Percentiles rank a stretch among this genome's conserved stretches.
phyloP scores from a whole-genome alignment of 2,797 vertebrate species.

The Ciconia nigra region DNA sequence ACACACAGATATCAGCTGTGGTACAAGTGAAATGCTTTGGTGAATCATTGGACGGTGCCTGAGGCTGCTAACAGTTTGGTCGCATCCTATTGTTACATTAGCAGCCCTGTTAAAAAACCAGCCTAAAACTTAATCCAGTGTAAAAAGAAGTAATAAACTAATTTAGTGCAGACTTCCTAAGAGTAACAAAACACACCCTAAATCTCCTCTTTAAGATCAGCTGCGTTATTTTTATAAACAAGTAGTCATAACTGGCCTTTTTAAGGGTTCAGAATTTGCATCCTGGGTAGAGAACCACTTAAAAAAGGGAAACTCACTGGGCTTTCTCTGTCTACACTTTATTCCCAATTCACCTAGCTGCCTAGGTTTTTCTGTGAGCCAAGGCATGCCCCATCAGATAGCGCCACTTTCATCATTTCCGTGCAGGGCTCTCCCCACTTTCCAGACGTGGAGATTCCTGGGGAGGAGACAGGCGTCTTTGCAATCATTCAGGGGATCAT shows the following conservation, averaged over 20 bases:
- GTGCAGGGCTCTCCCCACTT: not conserved
- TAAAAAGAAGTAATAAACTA: not conserved
- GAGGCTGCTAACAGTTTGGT: not conserved
- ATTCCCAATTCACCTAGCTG: not conserved
- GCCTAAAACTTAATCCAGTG: not conserved
- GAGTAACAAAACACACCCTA: conserved; percentile 10
- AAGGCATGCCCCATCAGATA: not conserved
- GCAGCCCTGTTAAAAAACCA: not conserved
- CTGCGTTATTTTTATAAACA: not conserved
- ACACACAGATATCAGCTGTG: conserved; percentile 29
- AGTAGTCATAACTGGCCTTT: not conserved
- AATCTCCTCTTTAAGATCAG: not conserved
- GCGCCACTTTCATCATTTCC: not conserved
- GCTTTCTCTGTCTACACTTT: not conserved
- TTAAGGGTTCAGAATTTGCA: not conserved
- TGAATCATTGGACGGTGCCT: not conserved
- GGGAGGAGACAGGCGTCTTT: not conserved
- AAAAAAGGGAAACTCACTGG: not conserved
- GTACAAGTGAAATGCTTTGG: conserved; percentile 22
- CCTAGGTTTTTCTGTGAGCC: not conserved
- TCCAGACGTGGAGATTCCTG: not conserved
- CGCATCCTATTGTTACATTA: not conserved
- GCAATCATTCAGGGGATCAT: not conserved
- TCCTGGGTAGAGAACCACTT: not conserved
- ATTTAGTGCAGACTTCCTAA: not conserved